Evolutionary conservation across 2,113 vertebrate genomes (phyloP).

Genomic region (Haplotaxodon microlepis): DNA sequence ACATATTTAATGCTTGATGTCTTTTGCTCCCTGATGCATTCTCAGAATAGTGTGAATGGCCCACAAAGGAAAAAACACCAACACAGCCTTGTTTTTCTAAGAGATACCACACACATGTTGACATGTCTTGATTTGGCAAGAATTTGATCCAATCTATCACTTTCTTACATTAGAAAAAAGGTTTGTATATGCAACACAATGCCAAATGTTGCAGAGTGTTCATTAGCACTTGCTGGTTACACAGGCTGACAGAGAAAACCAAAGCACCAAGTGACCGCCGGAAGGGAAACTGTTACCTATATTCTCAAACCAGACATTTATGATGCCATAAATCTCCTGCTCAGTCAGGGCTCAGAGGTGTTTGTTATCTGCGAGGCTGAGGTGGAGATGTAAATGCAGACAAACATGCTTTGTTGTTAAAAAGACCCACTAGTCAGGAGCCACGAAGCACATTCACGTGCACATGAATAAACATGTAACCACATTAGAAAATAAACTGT

Average conservation of each 20-base stretch:
- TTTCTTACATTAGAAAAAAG: background rate
- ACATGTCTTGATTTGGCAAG: background rate
- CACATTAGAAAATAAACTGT: background rate
- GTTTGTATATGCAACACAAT: background rate
- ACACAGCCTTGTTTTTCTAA: background rate
- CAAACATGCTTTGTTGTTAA: conserved; percentile 10
- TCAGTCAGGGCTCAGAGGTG: background rate
- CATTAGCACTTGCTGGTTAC: background rate
- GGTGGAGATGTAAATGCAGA: conserved; percentile 18
- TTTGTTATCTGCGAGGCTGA: background rate
- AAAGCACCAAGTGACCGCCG: background rate
- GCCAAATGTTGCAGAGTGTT: background rate
- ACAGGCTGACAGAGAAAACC: conserved; percentile 6
- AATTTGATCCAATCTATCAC: background rate
- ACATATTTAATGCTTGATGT: background rate
- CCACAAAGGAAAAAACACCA: background rate
- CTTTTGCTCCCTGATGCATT: background rate
- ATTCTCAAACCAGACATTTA: conserved; percentile 18
- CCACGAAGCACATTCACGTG: background rate
- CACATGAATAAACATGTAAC: background rate
- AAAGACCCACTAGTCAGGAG: background rate
- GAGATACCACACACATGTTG: background rate
- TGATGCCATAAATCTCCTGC: conserved; percentile 22
- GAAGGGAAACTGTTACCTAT: background rate
- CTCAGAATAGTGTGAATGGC: background rate